These are phyloP conservation scores for Lasioglossum marginatum DNA, from an alignment of 2,888 invertebrate genomes.

Conservation along the genomic window DNA sequence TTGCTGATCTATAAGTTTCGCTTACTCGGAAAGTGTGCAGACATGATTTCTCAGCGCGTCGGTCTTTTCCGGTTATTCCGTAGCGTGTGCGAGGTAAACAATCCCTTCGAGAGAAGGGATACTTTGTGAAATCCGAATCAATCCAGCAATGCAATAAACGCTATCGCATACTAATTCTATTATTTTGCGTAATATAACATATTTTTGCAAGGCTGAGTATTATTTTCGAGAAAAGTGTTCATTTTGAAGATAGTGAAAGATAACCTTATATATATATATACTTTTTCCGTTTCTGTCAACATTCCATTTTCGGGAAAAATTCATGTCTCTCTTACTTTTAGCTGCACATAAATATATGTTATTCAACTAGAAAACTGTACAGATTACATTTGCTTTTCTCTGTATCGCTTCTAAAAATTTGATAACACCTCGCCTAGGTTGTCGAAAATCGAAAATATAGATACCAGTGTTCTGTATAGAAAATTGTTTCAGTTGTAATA, in stretches of 20 bases:
- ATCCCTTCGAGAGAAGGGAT: slow-evolving; percentile 55
- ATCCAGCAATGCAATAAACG: slow-evolving; percentile 65
- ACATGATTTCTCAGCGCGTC: slow-evolving; percentile 37
- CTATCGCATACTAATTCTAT: slow-evolving; percentile 7
- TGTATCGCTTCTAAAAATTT: background rate
- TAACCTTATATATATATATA: no score
- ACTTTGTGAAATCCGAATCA: slow-evolving; percentile 70
- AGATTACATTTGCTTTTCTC: background rate
- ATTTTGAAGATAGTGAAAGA: slow-evolving; percentile 8
- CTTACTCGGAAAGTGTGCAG: slow-evolving; percentile 21
- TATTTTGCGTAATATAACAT: slow-evolving; percentile 12
- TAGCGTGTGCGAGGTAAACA: slow-evolving; percentile 78
- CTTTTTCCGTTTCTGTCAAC: slow-evolving; percentile 31
- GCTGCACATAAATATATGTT: background rate
- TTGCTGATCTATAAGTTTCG: slow-evolving; percentile 37
- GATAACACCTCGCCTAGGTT: background rate
- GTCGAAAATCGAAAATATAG: no score
- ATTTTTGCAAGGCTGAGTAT: slow-evolving; percentile 50
- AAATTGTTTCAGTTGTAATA: background rate
- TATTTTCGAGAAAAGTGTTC: slow-evolving; percentile 53
- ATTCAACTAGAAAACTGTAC: background rate
- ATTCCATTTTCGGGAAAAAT: background rate
- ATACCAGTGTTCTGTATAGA: background rate
- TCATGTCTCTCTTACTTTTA: background rate
- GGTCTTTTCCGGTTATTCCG: slow-evolving; percentile 78